A percentile compares a stretch with the other conserved stretches of the same genome.
Evolutionary conservation across 2,797 vertebrate genomes (phyloP).

Genomic region (Mormyrus proboscirostris): DNA sequence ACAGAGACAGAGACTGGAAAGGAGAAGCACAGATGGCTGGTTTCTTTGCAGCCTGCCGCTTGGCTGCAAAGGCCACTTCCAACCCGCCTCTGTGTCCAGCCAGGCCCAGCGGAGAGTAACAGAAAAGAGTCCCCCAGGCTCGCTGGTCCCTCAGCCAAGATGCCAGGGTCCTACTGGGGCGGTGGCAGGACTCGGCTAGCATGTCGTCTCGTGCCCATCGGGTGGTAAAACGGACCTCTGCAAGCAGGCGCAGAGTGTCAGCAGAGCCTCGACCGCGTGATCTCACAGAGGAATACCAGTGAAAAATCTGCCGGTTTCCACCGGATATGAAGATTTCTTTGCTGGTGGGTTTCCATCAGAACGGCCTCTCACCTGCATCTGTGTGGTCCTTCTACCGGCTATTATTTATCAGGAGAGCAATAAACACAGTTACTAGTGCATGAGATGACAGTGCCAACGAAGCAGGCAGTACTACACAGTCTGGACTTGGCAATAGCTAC

Average conservation of each 20-base stretch:
- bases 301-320: not conserved
- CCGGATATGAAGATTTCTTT: not conserved
- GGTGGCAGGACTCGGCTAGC: not conserved
- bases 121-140: not conserved
- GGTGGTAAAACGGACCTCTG: not conserved
- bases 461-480: not conserved
- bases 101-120: not conserved
- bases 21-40: slow-evolving; percentile 31
- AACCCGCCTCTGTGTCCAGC: slow-evolving; percentile 10
- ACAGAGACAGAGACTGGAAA: not conserved
- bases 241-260: not conserved
- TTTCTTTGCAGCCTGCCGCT: slow-evolving; percentile 38
- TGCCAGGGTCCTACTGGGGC: not conserved
- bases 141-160: not conserved
- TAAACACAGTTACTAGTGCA: slow-evolving; percentile 3
- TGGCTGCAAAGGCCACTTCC: slow-evolving; percentile 32
- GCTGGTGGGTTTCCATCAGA: not conserved
- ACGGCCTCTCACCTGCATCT: not conserved
- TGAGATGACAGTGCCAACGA: not conserved
- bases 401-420: not conserved
- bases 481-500: not conserved
- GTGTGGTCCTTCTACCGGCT: not conserved
- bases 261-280: not conserved
- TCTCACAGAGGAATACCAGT: not conserved
- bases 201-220: not conserved